A percentile compares a stretch with the other conserved stretches of the same genome.
These are phyloP conservation scores for Tauraco hartlaubi DNA, from an alignment of 2,797 vertebrate genomes.

Conservation along the genomic window DNA sequence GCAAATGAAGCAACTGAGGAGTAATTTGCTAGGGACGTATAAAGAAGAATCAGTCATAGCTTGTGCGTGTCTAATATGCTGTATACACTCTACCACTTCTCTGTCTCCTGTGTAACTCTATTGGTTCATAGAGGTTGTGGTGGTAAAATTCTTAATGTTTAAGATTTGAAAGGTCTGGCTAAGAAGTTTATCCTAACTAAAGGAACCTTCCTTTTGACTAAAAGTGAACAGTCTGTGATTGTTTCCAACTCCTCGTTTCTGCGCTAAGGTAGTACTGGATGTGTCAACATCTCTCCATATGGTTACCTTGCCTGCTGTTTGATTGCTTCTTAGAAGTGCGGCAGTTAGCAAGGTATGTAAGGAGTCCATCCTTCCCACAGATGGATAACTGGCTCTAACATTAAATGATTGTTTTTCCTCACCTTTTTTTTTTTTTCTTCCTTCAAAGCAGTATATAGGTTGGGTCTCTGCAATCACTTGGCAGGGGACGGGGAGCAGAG, in stretches of 20 bases:
- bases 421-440: too few species aligned
- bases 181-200: neutral
- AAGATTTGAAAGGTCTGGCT: neutral
- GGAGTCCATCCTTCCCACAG: neutral
- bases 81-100: neutral
- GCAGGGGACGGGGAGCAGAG: too few species aligned
- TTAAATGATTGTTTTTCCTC: neutral
- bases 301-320: neutral
- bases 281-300: neutral
- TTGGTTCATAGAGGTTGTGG: neutral
- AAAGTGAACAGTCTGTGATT: neutral
- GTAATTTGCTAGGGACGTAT: neutral
- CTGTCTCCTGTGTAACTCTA: neutral
- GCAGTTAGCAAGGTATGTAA: neutral
- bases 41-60: neutral
- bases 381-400: neutral
- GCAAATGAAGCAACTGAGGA: slow-evolving; percentile 35
- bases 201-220: neutral
- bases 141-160: neutral
- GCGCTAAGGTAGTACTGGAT: neutral
- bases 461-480: too few species aligned
- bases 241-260: neutral
- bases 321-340: neutral
- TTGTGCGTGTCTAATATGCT: neutral
- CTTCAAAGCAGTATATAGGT: too few species aligned